Evolutionary conservation across 2,888 invertebrate genomes (phyloP), one percentile per base, ranked within the genome.

Genomic region (Aphodius granarius): DNA sequence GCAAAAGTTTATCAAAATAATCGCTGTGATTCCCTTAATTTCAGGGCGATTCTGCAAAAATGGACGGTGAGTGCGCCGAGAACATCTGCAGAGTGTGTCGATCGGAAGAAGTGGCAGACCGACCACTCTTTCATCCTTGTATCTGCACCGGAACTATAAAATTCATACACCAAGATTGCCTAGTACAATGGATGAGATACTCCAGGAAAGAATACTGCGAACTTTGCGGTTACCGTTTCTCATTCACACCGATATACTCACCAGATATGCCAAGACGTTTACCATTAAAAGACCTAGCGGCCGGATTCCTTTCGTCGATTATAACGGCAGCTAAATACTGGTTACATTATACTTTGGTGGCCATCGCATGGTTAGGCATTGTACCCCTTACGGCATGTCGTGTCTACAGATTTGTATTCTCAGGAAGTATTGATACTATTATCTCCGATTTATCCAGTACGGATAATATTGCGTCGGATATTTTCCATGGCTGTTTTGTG

Each of bases 121-220:
- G 97, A 80, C 98, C 97, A 0, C 89, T 99, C 9, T 99, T 97
- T 87, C 97, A 99, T 88, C 99, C 99, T 0, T 99, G 99, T 87
- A 97, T 99, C 74, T 99, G 99, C 86, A 98, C 98, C 21, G 99
- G 99, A 73, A 98, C 97, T 82, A 99, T 99, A 82, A 99, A 99
- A 89, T 99, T 96, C 92, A 98, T 99, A 77, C 99, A 99, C 88
- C 98, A 99, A 88, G 98, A 99, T 86, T 98, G 99, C 88, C 90
- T 99, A 78, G 94, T 98, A 83, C 98, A 99, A 89, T 99, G 99
- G 99, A 95, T 99, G 92, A 94, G 98, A 80, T 99, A 99, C 87
- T 98, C 98, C 78, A 93, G 97, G 81, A 99, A 99, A 89, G 99
- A 99, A 87, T 98, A 97, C 86, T 99, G 99, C 89, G 99, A 99